Conservation (phyloP, 2,797 vertebrate genomes). For the Naso thynnoides region DNA sequence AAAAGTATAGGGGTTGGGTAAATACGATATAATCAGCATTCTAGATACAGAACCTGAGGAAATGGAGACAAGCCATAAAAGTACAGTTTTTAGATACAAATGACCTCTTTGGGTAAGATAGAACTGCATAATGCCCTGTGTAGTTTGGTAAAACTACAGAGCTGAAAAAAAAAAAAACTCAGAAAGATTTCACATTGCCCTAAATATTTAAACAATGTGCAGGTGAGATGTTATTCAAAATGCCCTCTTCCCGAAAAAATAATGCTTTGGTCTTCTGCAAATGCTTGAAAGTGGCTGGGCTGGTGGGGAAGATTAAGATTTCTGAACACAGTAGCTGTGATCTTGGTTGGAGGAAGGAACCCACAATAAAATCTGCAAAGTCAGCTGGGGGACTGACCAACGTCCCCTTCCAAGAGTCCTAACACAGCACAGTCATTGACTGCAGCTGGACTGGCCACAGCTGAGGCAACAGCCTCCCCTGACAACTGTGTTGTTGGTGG, state of each 20-base stretch:
- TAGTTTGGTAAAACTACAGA: constrained; percentile 42
- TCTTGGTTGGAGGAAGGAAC: neutral
- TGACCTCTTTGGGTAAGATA: constrained; percentile 57
- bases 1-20: constrained; percentile 60
- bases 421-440: constrained; percentile 25
- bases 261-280: constrained; percentile 25
- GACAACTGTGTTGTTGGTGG: constrained; percentile 71
- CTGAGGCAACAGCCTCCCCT: constrained; percentile 74
- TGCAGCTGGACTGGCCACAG: constrained; percentile 74
- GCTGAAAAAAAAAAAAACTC: no score
- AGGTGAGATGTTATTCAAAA: constrained; percentile 35
- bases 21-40: constrained; percentile 73
- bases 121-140: constrained; percentile 64
- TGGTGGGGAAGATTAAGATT: constrained; percentile 5
- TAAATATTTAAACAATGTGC: constrained; percentile 26
- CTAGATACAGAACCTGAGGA: constrained; percentile 68
- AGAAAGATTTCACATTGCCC: no score
- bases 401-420: constrained; percentile 20
- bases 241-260: neutral
- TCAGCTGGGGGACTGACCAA: constrained; percentile 55
- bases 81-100: constrained; percentile 76
- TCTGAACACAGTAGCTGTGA: constrained; percentile 33
- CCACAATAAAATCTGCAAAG: constrained; percentile 49
- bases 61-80: constrained; percentile 74
- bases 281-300: constrained; percentile 29